phyloP scores from a whole-genome alignment of 2,888 invertebrate species.

The Lordiphosa fenestrarum region DNA sequence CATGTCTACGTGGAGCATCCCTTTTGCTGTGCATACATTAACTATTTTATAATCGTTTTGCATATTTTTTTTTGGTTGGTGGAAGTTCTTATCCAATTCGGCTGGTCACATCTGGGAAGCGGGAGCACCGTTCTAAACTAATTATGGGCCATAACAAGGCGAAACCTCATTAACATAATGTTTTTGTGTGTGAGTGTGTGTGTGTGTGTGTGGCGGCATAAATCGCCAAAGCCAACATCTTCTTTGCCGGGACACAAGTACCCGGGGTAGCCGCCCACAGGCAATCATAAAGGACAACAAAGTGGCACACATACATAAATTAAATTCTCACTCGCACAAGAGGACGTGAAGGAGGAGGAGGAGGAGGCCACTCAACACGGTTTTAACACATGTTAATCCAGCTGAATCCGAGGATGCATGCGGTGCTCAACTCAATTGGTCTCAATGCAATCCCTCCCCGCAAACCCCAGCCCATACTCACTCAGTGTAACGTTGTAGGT shows the following conservation, averaged over 20 bases:
- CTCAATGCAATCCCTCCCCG: conserved; percentile 7
- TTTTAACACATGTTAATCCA: conserved; percentile 71
- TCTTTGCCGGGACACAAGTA: conserved; percentile 44
- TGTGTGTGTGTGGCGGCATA: conserved; percentile 37
- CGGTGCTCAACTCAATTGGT: conserved; percentile 66
- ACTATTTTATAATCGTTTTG: conserved; percentile 39
- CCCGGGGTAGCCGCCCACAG: conserved; percentile 32
- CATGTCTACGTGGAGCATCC: conserved; percentile 1
- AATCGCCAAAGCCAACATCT: conserved; percentile 50
- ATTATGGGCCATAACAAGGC: conserved; percentile 58
- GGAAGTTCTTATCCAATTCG: conserved; percentile 19
- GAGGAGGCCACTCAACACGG: conserved; percentile 55
- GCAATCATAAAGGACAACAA: conserved; percentile 69
- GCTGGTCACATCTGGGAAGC: conserved; percentile 10
- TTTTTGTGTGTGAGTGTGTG: conserved; percentile 14
- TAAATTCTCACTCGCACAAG: conserved; percentile 45
- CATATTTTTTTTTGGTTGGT: conserved; percentile 18
- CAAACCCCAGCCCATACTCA: conserved; percentile 82
- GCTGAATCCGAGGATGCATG: conserved; percentile 35
- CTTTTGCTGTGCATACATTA: conserved; percentile 14
- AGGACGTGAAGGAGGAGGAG: not conserved
- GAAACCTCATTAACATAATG: conserved; percentile 68
- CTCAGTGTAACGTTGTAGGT: conserved; percentile 94
- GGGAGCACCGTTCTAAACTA: conserved; percentile 48
- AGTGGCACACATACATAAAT: conserved; percentile 70